These are phyloP conservation scores for Lydus trimaculatus DNA, from an alignment of 2,888 invertebrate species.

Conservation along the genomic window DNA sequence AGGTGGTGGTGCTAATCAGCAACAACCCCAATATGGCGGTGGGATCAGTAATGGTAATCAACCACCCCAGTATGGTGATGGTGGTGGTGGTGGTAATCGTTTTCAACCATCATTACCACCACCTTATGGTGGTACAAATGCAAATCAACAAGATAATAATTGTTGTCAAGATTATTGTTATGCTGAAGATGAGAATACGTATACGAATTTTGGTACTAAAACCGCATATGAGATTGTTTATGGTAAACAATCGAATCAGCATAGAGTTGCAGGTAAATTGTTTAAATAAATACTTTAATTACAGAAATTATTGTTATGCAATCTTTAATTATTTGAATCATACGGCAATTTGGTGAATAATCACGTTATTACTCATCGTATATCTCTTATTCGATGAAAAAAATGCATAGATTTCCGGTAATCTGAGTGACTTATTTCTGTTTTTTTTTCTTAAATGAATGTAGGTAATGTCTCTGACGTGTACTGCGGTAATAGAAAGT, in stretches of 20 bases:
- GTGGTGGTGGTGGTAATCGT: conserved; percentile 5
- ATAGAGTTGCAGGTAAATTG: not conserved
- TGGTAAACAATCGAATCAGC: conserved; percentile 63
- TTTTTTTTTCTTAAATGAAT: too few species aligned
- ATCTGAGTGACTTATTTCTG: too few species aligned
- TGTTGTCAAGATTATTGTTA: conserved; percentile 69
- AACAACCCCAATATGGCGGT: conserved; percentile 15
- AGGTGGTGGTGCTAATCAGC: not conserved
- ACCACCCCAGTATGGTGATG: conserved; percentile 5
- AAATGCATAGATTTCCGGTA: too few species aligned
- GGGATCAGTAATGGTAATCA: conserved; percentile 12
- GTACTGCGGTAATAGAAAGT: too few species aligned
- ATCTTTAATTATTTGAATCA: not conserved
- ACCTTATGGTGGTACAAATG: conserved; percentile 10
- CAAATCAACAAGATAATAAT: conserved; percentile 38
- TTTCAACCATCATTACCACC: not conserved
- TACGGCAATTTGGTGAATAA: not conserved
- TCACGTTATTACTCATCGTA: not conserved
- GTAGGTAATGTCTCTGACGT: too few species aligned
- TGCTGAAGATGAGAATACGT: conserved; percentile 68
- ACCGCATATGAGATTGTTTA: conserved; percentile 78
- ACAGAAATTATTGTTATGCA: not conserved
- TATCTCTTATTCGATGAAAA: too few species aligned
- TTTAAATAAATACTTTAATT: not conserved
- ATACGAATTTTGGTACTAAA: conserved; percentile 74